phyloP scores from a whole-genome alignment of 2,113 vertebrate species.

The Cololabis saira region DNA sequence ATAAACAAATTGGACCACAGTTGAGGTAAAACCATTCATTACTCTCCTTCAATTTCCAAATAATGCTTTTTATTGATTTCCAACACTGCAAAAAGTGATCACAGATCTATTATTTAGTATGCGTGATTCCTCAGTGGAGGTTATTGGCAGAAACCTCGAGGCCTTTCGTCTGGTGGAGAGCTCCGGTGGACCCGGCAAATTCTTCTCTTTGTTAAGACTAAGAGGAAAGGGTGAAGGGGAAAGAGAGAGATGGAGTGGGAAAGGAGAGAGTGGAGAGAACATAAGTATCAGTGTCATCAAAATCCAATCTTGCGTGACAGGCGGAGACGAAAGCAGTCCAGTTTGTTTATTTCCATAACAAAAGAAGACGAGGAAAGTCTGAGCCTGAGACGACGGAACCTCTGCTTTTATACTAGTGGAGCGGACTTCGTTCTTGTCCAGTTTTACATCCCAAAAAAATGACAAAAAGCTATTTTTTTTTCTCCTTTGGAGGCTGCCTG shows the following conservation, averaged over 20 bases:
- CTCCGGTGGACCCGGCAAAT: slow-evolving; percentile 5
- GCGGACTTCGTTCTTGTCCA: too few species aligned
- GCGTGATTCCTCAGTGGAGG: too few species aligned
- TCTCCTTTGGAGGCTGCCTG: too few species aligned
- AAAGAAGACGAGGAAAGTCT: slow-evolving; percentile 52
- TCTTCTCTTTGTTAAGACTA: slow-evolving; percentile 19
- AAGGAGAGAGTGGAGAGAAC: slow-evolving; percentile 7
- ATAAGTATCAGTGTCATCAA: slow-evolving; percentile 61
- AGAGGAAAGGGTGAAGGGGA: slow-evolving; percentile 1
- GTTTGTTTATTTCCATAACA: slow-evolving; percentile 60
- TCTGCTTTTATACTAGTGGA: slow-evolving; percentile 6
- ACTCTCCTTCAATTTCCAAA: slow-evolving; percentile 4
- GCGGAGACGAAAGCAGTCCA: slow-evolving; percentile 27
- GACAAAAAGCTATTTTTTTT: neutral
- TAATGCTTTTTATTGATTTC: slow-evolving; percentile 6
- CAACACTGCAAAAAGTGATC: slow-evolving; percentile 1
- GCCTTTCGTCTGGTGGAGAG: slow-evolving; percentile 25
- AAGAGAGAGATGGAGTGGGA: neutral
- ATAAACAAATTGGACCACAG: slow-evolving; percentile 41
- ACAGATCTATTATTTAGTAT: neutral
- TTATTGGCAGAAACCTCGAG: too few species aligned
- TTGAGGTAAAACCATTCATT: slow-evolving; percentile 29
- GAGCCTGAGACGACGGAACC: slow-evolving; percentile 21
- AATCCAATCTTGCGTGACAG: slow-evolving; percentile 63
- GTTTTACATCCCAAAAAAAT: slow-evolving; percentile 9